Base-by-base conservation (phyloP, 2,797 vertebrate genomes). In the Enteromius treurensis region DNA sequence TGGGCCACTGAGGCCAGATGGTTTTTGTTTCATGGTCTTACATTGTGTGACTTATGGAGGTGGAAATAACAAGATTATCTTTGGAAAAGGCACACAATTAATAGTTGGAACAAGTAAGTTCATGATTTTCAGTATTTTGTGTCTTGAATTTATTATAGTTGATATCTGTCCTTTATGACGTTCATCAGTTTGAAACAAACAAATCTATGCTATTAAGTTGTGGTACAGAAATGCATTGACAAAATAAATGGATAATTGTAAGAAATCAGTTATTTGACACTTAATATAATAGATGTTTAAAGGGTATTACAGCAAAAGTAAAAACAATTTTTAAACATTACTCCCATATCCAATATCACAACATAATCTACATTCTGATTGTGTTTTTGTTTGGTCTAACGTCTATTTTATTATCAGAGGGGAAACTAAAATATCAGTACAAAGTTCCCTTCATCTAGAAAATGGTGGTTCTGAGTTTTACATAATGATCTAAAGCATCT, bases 81-180 rank as follows among this genome's bases (percentile, higher is more conserved):
- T 85, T 55, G 79, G 64, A 1, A 69, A 10, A 68, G 69, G 84
- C 13, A 69, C 70, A 51, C 13, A 5, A 7, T 42, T 87, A 29
- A 49, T 45, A 51, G 55, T 85, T 78, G 42, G 49, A 77, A 21
- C 64, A 55, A 71, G 79, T 85, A 85, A 78, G 79, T 76, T 40
- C 5, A 49, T 53, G 17, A 42, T 21, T 82, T 60, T 60, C 1
- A 10, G 5, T 40, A 17, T 51, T 58, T 14, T 37, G 21, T 4
- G 34, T 19, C 1, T 4, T 23, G 21, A 34, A 34, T 67, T 64
- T 10, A 19, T 32, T 64, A n/a, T 9, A 26, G 45, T 45, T 69
- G 5, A 45, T 45, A 45, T 21, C 11, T 3, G 9, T 29, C 9
- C 17, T 62, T 29, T 64, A 32, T 64, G 21, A 21, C 6, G 6